Evolutionary conservation across 2,797 vertebrate species (phyloP), one percentile per base, ranked within the genome.

Genomic region (Poecilia picta): DNA sequence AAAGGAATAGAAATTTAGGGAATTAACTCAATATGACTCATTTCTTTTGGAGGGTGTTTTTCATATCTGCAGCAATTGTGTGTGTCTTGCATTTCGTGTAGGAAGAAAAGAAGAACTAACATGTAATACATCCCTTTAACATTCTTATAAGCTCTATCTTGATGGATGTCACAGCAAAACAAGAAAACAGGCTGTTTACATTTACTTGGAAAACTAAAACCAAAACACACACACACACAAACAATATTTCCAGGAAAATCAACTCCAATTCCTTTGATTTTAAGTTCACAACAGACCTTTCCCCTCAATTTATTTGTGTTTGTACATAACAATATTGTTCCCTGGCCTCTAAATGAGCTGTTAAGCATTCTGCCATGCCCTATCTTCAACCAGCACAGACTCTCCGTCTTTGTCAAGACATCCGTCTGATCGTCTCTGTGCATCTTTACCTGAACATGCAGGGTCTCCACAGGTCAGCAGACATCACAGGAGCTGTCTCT

Each of bases 381-480:
- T 78, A 84, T 92, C 78, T 88, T 86, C 79, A 85, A 85, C 76
- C 88, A 78, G 75, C 82, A 87, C 89, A 91, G 90, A 88, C 87
- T 73, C 45, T 15, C 47, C 16, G 70, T 57, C 64, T 89, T 91
- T 90, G 85, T 92, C 83, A 82, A 87, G 74, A 83, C 57, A 72
- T 75, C 86, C 74, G 79, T 89, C 78, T 87, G 46, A 41, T 68
- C 75, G 78, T 92, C 68, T 79, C 76, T 80, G 79, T 41, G 71
- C 74, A 81, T 88, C 83, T 84, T 83, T 71, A 88, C 83, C 87
- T 87, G 77, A 81, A 89, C 83, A 88, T 76, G 84, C 87, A 84
- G 47, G 76, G 83, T 83, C 89, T 89, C 75, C 83, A 85, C 85
- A 81, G 87, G 84, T 93, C 92, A 93, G 88, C 91, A 90, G 75